Evolutionary conservation across 2,113 vertebrate genomes (phyloP), one percentile per base, ranked within the genome.

Genomic region (Microcebus lehilahytsara): DNA sequence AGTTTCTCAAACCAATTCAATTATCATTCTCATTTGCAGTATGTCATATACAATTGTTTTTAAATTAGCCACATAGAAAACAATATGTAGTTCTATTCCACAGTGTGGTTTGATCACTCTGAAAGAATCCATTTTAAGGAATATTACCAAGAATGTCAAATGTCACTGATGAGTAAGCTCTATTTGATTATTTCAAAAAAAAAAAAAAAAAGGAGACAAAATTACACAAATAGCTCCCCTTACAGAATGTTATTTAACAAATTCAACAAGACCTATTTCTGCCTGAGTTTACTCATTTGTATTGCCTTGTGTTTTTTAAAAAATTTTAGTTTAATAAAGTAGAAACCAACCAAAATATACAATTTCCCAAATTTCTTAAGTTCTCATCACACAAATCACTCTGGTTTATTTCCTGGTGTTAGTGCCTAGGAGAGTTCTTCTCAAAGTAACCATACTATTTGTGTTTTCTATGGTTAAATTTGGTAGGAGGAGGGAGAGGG

Each of bases 321-420:
- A 10, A 89, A 79, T 96, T 87, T 96, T 97, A 96, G 96, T 86
- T 92, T 93, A 93, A 89, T 97, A 93, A 91, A 84, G 56, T 85
- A 6, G 51, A 95, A 96, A 89, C 12, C 12, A 86, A 93, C n/a
- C 32, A 69, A 83, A 93, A 85, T 51, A 89, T 75, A 89, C 93
- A 89, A 91, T 89, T 83, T 62, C 49, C 92, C 67, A 93, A 89
- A 97, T 95, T 96, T 85, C 74, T 95, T 96, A 89, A 85, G 42
- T 89, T 95, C 69, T 89, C 58, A 79, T 96, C 19, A 74, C 78
- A 83, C 79, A 96, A 81, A 91, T 91, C 91, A 37, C 23, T 34
- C 83, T 84, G 58, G 32, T 71, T 94, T 97, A 83, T 86, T 96
- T 96, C 34, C 40, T 56, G 53, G 40, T 72, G 27, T 81, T 95